Conservation (phyloP, 1,140 invertebrate species). For the Kradibia gibbosae region DNA sequence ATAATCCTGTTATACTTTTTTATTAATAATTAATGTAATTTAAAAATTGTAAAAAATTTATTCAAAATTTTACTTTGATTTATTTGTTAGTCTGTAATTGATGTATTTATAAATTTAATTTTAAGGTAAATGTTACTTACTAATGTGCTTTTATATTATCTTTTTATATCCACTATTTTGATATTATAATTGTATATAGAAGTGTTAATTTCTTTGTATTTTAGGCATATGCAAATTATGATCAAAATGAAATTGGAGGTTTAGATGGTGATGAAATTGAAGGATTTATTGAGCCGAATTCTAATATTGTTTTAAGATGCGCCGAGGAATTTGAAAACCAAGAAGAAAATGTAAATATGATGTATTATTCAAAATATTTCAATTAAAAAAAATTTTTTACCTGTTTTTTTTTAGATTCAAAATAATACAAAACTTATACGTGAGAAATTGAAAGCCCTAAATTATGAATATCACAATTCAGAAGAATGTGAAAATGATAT, state of each 20-base stretch:
- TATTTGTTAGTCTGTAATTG: too few relatives aligned
- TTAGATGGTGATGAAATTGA: conserved; percentile 93
- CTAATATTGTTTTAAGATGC: conserved; percentile 77
- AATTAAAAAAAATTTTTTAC: not conserved
- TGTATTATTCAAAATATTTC: conserved; percentile 12
- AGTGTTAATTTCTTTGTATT: conserved; percentile 57
- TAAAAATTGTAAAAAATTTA: too few relatives aligned
- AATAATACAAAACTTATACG: conserved; percentile 62
- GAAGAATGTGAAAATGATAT: conserved; percentile 73
- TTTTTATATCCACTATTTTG: too few relatives aligned
- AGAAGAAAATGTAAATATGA: conserved; percentile 58
- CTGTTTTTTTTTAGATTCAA: conserved; percentile 53
- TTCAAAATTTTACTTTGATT: too few relatives aligned
- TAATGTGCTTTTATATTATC: too few relatives aligned
- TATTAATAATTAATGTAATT: too few relatives aligned
- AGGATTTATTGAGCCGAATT: conserved; percentile 80
- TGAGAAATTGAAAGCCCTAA: conserved; percentile 60
- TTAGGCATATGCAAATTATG: conserved; percentile 88
- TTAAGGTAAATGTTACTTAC: too few relatives aligned
- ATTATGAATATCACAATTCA: conserved; percentile 57
- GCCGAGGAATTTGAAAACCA: conserved; percentile 75
- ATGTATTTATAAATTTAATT: too few relatives aligned
- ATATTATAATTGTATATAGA: conserved; percentile 25
- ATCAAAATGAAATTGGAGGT: conserved; percentile 91
- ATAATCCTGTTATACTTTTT: too few relatives aligned